phyloP scores from a whole-genome alignment of 1,140 invertebrate genomes.

The Procambarus clarkii region DNA sequence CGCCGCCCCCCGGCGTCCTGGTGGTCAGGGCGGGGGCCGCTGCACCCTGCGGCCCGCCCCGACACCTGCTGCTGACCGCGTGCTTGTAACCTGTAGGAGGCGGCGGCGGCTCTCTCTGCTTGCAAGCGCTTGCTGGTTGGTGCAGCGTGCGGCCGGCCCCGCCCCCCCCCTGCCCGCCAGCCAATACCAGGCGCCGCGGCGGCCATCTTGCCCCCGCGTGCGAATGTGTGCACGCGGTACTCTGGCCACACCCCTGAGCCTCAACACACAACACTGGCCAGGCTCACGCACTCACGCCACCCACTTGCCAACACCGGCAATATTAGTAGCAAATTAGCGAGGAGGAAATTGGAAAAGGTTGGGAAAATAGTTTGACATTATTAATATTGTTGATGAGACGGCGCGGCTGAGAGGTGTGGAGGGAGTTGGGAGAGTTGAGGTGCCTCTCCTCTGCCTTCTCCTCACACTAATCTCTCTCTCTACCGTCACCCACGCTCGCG shows the following conservation, averaged over 20 bases:
- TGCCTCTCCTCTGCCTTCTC: not conserved
- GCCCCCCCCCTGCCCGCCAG: constrained; percentile 12
- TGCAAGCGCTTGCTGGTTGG: constrained; percentile 63
- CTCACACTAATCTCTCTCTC: not conserved
- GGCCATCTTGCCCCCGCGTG: constrained; percentile 62
- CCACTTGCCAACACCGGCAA: not conserved
- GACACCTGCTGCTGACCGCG: constrained; percentile 40
- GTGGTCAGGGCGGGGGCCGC: constrained; percentile 19
- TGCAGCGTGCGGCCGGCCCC: not conserved
- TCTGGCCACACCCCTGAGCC: constrained; percentile 14
- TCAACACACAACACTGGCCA: not conserved
- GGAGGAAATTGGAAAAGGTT: not conserved
- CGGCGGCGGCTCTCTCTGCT: constrained; percentile 44
- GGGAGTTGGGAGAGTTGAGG: not conserved
- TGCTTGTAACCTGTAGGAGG: constrained; percentile 55
- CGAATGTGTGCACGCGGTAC: constrained; percentile 39
- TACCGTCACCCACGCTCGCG: not conserved
- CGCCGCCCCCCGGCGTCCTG: not conserved
- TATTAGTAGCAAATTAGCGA: not conserved
- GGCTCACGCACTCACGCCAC: not conserved
- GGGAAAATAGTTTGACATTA: not conserved
- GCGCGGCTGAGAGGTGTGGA: not conserved
- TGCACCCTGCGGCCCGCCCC: not conserved
- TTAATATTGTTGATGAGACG: not conserved
- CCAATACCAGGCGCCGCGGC: constrained; percentile 19